Evolutionary conservation across 2,113 vertebrate genomes (phyloP), one percentile per base, ranked within the genome.

Genomic region (Microcebus ravelobensis): DNA sequence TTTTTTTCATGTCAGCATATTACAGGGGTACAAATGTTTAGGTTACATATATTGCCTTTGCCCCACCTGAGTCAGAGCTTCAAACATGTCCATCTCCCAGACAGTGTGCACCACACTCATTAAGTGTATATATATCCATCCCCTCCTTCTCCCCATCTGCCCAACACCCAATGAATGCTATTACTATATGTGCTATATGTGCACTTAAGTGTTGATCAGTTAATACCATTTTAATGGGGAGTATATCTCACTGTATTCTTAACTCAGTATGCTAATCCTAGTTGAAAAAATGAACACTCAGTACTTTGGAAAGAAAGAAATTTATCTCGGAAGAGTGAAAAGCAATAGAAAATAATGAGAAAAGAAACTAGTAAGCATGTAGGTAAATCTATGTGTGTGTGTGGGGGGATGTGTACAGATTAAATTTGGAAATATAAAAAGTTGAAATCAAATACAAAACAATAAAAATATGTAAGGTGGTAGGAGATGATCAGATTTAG

Each of bases 391-490:
- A 74, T 74, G 61, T 55, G 52, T 55, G 9, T 48, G 20, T 61
- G 8, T 73, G n/a, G 83, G 11, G 67, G 3, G 61, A 23, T 17
- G 12, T 39, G 36, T 82, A n/a, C 20, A 91, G 27, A 65, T 95
- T 76, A 82, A 68, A 74, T 87, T 82, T 76, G 68, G 25, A 82
- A 82, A 82, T 42, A 76, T 68, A 68, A 83, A 95, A 80, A 74
- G 10, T 48, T 89, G 14, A 18, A 61, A 96, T 59, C 61, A n/a
- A 70, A 86, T 83, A 59, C 4, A 77, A 84, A 67, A 89, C 20
- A 74, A 57, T 17, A 61, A 50, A 77, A 61, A 50, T 45, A 68
- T 14, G 14, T 52, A 52, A 93, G 3, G 17, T 83, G 8, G 14
- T 42, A 25, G 36, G 12, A 57, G 48, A 84, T 84, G 45, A 61